Evolutionary conservation across 1,140 invertebrate species (phyloP), one percentile per base, ranked within the genome.

Genomic region (Drosophila sulfurigaster): DNA sequence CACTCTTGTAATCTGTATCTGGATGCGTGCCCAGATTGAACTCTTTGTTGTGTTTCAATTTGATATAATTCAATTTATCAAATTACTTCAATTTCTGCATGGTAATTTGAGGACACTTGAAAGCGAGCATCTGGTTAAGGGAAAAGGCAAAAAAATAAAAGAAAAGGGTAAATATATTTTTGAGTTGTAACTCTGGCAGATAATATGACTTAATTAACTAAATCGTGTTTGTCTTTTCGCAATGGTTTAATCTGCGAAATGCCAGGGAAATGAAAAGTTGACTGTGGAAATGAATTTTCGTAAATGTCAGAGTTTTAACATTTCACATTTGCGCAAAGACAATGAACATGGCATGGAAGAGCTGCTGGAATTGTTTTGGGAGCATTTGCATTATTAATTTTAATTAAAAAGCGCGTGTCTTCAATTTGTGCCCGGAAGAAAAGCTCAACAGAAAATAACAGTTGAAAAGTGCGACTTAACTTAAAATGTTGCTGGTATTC

Each of bases 401-500:
- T 72, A 76, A 76, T 76, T 76, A 66, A 76, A 76, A 76, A 66
- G 69, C 63, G 32, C 46, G 51, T 30, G 67, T 32, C 62, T 66
- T 66, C 43, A 59, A 59, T 64, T 66, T 32, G 46, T 71, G 49
- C 13, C 32, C 20, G 52, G 13, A 52, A 60, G 57, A 38, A 41
- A 6, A 46, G 45, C 15, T 38, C 41, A 11, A 30, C 49, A 7
- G 8, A 3, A 11, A 5, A 57, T 28, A 35, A 57, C n/a, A 52
- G n/a, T 48, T 65, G 32, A 28, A 45, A n/a, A 3, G 38, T 30
- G 16, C 25, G 38, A n/a, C 15, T 16, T 5, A 56, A 48, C 32
- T 66, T 48, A 10, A 0, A 25, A 25, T 38, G 35, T 41, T 13
- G 56, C 45, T 30, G 52, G 11, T 16, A 58, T 58, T 49, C 72